phyloP scores from a whole-genome alignment of 2,888 invertebrate genomes.

The Synergus gifuensis region DNA sequence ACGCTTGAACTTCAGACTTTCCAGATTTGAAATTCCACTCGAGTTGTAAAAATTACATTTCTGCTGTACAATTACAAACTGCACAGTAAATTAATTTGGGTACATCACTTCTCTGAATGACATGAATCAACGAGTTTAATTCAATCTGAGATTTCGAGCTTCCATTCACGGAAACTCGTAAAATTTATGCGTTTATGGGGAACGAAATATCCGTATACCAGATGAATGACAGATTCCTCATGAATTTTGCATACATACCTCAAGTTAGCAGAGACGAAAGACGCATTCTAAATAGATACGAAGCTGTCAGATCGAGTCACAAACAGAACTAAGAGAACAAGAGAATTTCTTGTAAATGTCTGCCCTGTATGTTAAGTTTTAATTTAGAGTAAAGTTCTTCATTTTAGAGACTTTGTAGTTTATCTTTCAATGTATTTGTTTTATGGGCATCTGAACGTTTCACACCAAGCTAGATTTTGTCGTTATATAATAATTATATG shows the following conservation, averaged over 20 bases:
- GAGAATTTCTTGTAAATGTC: neutral
- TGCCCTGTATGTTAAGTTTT: too few species aligned
- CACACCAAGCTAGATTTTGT: too few species aligned
- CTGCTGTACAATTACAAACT: neutral
- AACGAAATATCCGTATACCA: neutral
- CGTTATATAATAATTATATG: too few species aligned
- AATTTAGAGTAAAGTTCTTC: too few species aligned
- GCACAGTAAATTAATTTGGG: neutral
- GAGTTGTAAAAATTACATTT: neutral
- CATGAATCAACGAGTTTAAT: constrained; percentile 14
- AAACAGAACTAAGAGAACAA: neutral
- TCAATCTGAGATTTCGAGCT: constrained; percentile 17
- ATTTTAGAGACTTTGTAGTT: neutral
- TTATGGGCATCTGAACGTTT: too few species aligned
- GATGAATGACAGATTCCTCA: constrained; percentile 20
- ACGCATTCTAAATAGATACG: constrained; percentile 24
- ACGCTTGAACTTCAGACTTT: too few species aligned
- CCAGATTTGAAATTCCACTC: neutral
- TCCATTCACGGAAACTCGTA: constrained; percentile 3
- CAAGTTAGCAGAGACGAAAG: constrained; percentile 18
- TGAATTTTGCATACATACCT: neutral
- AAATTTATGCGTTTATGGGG: constrained; percentile 21
- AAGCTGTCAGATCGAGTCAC: constrained; percentile 1
- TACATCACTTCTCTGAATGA: neutral
- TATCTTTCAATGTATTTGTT: neutral